phyloP scores from a whole-genome alignment of 2,797 vertebrate species.

The Neomorphus geoffroyi region DNA sequence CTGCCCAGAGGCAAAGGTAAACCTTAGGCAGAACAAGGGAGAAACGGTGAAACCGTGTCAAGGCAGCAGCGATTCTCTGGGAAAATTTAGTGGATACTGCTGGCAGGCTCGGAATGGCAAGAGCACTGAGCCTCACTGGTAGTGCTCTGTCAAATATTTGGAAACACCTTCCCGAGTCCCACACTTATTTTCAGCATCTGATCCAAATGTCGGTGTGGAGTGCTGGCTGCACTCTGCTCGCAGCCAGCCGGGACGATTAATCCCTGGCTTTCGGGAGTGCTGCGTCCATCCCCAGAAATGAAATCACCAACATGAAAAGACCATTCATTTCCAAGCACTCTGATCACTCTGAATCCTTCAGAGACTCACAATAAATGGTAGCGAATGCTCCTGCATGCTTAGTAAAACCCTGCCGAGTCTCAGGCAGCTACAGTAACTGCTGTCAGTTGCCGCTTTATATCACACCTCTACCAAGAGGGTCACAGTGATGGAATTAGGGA shows the following conservation, averaged over 20 bases:
- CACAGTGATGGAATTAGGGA: not conserved
- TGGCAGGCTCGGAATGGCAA: not conserved
- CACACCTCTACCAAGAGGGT: not conserved
- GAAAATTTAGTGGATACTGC: not conserved
- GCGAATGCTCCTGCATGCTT: not conserved
- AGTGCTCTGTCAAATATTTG: conserved; percentile 45
- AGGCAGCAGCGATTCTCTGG: not conserved
- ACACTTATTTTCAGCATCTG: not conserved
- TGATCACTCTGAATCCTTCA: not conserved
- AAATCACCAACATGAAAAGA: conserved; percentile 41
- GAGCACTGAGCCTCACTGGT: not conserved
- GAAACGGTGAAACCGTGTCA: fast-evolving
- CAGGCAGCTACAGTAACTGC: not conserved
- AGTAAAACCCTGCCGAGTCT: not conserved
- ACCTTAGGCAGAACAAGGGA: not conserved
- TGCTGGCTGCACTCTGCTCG: not conserved
- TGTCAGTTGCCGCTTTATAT: not conserved
- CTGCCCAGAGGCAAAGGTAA: conserved; percentile 1
- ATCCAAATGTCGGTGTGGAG: not conserved
- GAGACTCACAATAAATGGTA: not conserved
- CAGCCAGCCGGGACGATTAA: conserved; percentile 27
- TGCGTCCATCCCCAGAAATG: conserved; percentile 27
- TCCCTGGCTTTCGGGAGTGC: not conserved
- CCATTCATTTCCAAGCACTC: conserved; percentile 15
- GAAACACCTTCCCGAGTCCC: not conserved